Evolutionary conservation across 1,140 invertebrate species (phyloP).

Genomic region (Drosophila insularis): DNA sequence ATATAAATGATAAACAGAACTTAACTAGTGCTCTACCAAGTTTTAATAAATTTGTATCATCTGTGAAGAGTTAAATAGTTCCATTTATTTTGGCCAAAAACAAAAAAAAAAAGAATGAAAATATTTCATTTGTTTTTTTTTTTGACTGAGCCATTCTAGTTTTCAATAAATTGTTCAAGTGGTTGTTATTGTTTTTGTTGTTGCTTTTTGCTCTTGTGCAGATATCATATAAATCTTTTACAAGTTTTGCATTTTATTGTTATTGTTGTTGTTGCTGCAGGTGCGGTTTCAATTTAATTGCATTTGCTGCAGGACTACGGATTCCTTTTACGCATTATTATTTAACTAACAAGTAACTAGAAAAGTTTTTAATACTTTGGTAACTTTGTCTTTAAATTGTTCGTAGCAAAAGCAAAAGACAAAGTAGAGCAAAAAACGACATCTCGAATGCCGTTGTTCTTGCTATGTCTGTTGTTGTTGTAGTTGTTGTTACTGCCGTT

Average conservation of each 20-base stretch:
- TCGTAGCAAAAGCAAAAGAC: conserved; percentile 52
- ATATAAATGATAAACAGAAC: too few relatives aligned
- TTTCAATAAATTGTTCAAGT: not conserved
- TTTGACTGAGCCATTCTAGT: not conserved
- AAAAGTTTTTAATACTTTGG: conserved; percentile 73
- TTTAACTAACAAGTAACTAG: conserved; percentile 79
- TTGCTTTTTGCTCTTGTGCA: conserved; percentile 9
- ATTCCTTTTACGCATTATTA: conserved; percentile 76
- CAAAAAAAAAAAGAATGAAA: not conserved
- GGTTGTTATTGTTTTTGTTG: not conserved
- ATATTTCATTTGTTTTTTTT: too few relatives aligned
- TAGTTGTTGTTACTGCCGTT: conserved; percentile 32
- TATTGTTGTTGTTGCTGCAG: conserved; percentile 29
- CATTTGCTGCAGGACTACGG: conserved; percentile 49
- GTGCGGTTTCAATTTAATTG: conserved; percentile 69
- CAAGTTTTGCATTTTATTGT: conserved; percentile 3
- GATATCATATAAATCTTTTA: conserved; percentile 21
- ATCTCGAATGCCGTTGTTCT: conserved; percentile 32
- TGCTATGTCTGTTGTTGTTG: not conserved
- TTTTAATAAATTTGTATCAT: not conserved
- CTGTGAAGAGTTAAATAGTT: not conserved
- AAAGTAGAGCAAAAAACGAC: conserved; percentile 45
- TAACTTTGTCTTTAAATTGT: conserved; percentile 77
- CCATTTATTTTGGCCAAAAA: not conserved
- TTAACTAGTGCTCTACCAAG: not conserved